Evolutionary conservation across 2,888 invertebrate genomes (phyloP), one percentile per base, ranked within the genome.

Genomic region (Himalopsyche tibetana): DNA sequence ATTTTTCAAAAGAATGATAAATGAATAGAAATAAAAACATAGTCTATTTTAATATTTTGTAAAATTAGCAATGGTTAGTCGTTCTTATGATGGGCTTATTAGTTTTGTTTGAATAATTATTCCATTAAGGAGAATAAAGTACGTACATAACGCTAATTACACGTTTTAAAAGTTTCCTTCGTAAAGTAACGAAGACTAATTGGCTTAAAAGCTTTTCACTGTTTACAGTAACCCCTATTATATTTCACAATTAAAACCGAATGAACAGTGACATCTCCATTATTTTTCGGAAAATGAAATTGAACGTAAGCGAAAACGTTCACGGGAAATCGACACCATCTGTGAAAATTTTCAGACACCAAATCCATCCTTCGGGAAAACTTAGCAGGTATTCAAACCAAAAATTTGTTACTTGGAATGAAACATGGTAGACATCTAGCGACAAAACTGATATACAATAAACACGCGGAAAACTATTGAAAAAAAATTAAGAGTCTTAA

Each of bases 311-410:
- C 19, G 63, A 19, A 63, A 63, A 63, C 3, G 63, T 19, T 63
- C 6, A 6, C 63, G 63, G 63, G 28, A 63, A 63, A 63, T 63
- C 19, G n/a, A 63, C 19, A 74, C 42, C 83, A 83, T 74, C 83
- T 83, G 19, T 83, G 83, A 79, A 83, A n/a, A 74, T 83, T 83
- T 74, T 36, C 83, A 12, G 51, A 36, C 45, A 83, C 17, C 74
- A 51, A 17, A 45, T 42, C 51, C 69, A 69, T 28, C 17, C 69
- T 42, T 28, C 36, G 9, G 9, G 74, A 28, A 38, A 28, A 36
- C 36, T 17, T 79, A 83, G 83, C 74, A 11, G 51, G 19, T 28
- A 79, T 19, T n/a, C 19, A 38, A 83, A 74, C 83, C 83, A 79
- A n/a, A 74, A 36, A 69, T 83, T 55, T 51, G 40, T 4, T n/a